Conservation (phyloP, 2,113 vertebrate genomes). For the Peucedramus taeniatus region DNA sequence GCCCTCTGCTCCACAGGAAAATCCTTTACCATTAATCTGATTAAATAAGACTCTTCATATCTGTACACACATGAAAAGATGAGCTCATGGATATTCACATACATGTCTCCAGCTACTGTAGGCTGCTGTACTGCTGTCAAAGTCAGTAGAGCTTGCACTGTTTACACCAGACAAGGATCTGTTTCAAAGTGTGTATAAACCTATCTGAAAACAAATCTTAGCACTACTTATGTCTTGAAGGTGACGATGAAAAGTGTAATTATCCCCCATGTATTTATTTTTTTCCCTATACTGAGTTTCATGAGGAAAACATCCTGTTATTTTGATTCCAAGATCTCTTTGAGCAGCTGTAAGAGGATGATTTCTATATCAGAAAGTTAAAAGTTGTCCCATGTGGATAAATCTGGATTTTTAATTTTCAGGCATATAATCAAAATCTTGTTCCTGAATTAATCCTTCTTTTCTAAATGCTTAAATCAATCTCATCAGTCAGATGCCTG, state of each 20-base stretch:
- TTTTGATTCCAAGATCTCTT: background rate
- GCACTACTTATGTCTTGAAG: accelerated
- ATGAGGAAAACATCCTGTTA: background rate
- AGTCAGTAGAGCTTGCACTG: background rate
- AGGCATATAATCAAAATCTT: background rate
- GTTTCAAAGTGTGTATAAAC: background rate
- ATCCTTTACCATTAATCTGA: background rate
- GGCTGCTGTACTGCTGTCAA: background rate
- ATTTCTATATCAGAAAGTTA: background rate
- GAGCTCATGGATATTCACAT: background rate
- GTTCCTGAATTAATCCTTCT: background rate
- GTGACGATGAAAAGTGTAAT: background rate
- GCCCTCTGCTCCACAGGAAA: background rate
- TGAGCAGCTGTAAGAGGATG: background rate
- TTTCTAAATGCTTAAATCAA: background rate
- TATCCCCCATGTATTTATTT: background rate
- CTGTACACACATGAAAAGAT: background rate
- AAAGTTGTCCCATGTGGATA: background rate
- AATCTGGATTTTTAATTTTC: background rate
- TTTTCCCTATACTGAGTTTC: background rate
- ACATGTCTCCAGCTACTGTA: background rate
- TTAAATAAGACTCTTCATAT: background rate
- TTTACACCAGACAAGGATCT: background rate
- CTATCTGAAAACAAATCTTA: background rate
- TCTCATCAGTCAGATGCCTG: background rate